Percentiles rank a stretch among this genome's conserved stretches.
Evolutionary conservation across 1,140 invertebrate genomes (phyloP).

Genomic region (Lordiphosa collinella): DNA sequence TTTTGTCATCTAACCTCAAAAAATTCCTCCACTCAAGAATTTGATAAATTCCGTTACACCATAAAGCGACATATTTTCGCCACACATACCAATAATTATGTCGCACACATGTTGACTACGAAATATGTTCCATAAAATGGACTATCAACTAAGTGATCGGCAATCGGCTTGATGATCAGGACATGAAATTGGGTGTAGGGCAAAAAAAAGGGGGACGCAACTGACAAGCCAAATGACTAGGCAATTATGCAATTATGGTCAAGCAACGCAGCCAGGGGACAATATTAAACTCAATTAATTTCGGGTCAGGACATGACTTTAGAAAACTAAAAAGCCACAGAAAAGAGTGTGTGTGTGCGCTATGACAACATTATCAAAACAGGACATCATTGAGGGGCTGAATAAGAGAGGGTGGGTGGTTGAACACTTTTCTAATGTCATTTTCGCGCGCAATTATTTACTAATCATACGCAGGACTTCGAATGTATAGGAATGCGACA

Average conservation of each 20-base stretch:
- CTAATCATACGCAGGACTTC: conserved; percentile 57
- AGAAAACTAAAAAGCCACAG: conserved; percentile 11
- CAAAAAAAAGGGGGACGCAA: conserved; percentile 27
- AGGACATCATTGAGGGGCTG: conserved; percentile 7
- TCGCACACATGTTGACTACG: conserved; percentile 56
- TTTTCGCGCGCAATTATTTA: conserved; percentile 67
- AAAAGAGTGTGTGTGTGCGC: conserved; percentile 5
- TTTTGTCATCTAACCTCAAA: conserved; percentile 17
- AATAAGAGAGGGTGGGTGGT: conserved; percentile 4
- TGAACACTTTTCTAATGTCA: conserved; percentile 68
- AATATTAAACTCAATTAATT: conserved; percentile 63
- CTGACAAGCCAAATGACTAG: conserved; percentile 63
- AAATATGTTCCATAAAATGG: conserved; percentile 70
- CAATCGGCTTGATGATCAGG: background rate
- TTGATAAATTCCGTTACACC: conserved; percentile 59
- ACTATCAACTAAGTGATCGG: conserved; percentile 66
- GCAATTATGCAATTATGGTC: conserved; percentile 72
- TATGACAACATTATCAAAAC: conserved; percentile 64
- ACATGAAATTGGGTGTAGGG: background rate
- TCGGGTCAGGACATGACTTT: conserved; percentile 29
- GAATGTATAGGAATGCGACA: conserved; percentile 46
- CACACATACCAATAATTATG: conserved; percentile 66
- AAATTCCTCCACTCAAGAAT: conserved; percentile 5
- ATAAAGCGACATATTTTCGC: conserved; percentile 32
- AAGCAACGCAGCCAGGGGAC: conserved; percentile 31